A percentile compares a stretch with the other conserved stretches of the same genome.
Evolutionary conservation across 1,140 invertebrate genomes (phyloP).

Genomic region (Cydia strobilella): DNA sequence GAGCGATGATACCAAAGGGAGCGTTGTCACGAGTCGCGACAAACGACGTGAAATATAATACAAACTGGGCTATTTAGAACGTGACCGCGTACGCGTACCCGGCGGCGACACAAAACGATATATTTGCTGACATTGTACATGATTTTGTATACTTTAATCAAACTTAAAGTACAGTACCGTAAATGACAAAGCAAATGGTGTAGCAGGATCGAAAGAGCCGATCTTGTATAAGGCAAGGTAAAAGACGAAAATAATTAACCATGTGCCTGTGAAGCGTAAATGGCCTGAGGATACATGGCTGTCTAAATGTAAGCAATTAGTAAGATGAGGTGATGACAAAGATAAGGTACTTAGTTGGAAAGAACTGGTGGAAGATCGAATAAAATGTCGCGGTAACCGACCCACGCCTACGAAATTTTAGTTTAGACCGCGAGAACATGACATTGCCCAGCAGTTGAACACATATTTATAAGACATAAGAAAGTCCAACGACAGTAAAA

Average conservation of each 20-base stretch:
- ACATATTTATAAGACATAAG: neutral
- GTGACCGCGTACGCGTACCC: slow-evolving; percentile 49
- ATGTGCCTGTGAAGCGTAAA: too few species aligned
- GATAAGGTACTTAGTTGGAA: too few species aligned
- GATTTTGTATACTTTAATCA: slow-evolving; percentile 6
- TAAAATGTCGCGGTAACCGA: too few species aligned
- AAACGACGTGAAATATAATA: slow-evolving; percentile 62
- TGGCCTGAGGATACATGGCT: too few species aligned
- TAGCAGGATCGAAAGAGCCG: neutral
- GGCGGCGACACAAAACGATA: slow-evolving; percentile 41
- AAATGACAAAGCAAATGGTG: neutral
- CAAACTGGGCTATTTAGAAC: slow-evolving; percentile 59
- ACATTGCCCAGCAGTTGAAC: too few species aligned
- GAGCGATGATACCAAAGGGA: slow-evolving; percentile 53
- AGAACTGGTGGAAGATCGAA: too few species aligned
- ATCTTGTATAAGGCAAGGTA: too few species aligned
- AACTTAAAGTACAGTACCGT: neutral
- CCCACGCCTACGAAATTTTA: too few species aligned
- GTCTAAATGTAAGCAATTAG: too few species aligned
- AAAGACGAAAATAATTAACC: too few species aligned
- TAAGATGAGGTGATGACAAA: too few species aligned
- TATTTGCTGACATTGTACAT: slow-evolving; percentile 43
- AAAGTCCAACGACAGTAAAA: neutral
- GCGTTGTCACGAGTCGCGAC: slow-evolving; percentile 50
- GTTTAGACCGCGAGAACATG: too few species aligned